Base-by-base conservation (phyloP, 1,140 invertebrate species). In the Gonioctena quinquepunctata region DNA sequence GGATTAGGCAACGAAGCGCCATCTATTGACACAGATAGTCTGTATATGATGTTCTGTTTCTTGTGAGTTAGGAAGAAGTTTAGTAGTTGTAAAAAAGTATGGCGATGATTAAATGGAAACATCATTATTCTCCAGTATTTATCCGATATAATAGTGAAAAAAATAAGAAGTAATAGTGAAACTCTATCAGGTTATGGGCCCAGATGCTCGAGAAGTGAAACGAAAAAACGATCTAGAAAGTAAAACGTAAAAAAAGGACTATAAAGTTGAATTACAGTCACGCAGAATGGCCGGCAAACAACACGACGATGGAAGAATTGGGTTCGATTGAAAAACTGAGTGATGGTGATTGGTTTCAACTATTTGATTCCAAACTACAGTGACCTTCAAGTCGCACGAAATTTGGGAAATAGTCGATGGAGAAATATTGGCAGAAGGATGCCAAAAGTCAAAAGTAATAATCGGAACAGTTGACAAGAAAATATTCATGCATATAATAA, bases 401-500 rank as follows among this genome's bases (percentile, higher is more conserved):
- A 49, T 62, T n/a, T 68, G 26, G 21, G 33, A 68, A 18, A 62
- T 63, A 13, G 59, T 54, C 23, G 49, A n/a, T 42, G 33, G 67
- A 54, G 50, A 54, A 8, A 16, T 18, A 6, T 22, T 21, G 18
- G 25, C 16, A 48, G 27, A 33, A 64, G 18, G 76, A 76, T 66
- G 60, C 57, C 2, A 64, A 68, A 61, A 69, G 68, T 13, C 72
- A 75, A 66, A 75, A 50, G 52, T 77, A 16, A 75, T 76, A 42
- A 71, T 76, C 1, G 70, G 72, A 22, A 71, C 67, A 6, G 50
- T 80, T 6, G 71, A 75, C 57, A 57, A 69, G 49, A 49, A 71
- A 27, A 52, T 69, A 11, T 52, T 78, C 13, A 59, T 69, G 7
- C 74, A 79, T 61, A 76, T 81, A 16, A 72, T 78, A 8, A 76